phyloP scores from a whole-genome alignment of 2,113 vertebrate species.

The Meles meles region DNA sequence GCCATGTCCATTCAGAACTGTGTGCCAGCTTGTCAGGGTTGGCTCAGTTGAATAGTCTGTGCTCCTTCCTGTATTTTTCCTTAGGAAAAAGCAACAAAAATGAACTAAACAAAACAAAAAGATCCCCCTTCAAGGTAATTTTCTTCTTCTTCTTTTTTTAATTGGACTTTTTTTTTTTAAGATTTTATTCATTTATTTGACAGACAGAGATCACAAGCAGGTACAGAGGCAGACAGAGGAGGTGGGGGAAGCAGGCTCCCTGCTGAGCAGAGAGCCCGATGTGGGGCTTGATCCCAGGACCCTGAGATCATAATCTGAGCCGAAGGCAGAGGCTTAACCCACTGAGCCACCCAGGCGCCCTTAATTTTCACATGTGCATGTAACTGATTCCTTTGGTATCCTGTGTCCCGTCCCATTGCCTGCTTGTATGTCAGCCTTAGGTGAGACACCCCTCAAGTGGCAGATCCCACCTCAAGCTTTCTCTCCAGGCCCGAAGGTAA shows the following conservation, averaged over 20 bases:
- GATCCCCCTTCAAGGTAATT: not conserved
- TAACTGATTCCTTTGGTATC: not conserved
- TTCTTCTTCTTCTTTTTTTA: not conserved
- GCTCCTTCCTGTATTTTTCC: not conserved
- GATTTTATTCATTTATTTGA: too few species aligned
- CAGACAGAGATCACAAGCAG: too few species aligned
- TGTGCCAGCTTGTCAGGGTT: rapidly evolving
- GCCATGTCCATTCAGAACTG: not conserved
- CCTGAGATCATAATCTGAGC: too few species aligned
- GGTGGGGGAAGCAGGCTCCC: too few species aligned
- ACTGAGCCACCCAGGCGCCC: too few species aligned
- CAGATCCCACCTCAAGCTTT: not conserved
- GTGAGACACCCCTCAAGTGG: not conserved
- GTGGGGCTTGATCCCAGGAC: too few species aligned
- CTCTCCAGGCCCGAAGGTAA: not conserved
- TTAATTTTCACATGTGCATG: not conserved
- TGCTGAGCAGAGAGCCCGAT: too few species aligned
- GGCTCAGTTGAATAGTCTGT: not conserved
- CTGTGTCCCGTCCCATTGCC: not conserved
- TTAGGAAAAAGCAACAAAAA: not conserved
- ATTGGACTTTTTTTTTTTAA: too few species aligned
- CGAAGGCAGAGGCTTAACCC: too few species aligned
- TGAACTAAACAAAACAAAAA: not conserved
- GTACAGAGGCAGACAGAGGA: too few species aligned
- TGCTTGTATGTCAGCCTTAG: not conserved